Percentiles rank a stretch among this genome's conserved stretches.
Evolutionary conservation across 2,113 vertebrate genomes (phyloP).

Genomic region (Trichechus manatus): DNA sequence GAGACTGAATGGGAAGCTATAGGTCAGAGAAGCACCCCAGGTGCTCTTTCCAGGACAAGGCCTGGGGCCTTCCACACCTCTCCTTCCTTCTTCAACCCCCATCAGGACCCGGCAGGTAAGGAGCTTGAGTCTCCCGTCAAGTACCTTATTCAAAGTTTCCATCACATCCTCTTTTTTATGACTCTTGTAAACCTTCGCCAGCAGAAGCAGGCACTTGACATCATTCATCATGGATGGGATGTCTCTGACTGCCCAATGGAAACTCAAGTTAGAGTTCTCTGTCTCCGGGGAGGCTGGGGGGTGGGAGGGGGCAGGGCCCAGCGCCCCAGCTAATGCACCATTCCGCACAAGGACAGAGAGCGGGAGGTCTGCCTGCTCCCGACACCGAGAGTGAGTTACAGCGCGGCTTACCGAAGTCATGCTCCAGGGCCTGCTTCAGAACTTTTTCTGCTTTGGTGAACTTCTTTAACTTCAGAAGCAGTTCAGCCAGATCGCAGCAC

Average conservation of each 20-base stretch:
- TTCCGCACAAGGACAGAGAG: background rate
- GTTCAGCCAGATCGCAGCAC: conserved; percentile 85
- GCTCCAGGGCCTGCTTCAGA: conserved; percentile 85
- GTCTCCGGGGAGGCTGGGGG: background rate
- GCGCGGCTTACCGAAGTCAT: conserved; percentile 76
- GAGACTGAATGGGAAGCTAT: background rate
- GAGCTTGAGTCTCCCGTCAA: background rate
- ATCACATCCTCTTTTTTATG: conserved; percentile 81
- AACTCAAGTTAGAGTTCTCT: background rate
- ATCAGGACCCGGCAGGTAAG: background rate
- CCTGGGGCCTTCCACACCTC: background rate
- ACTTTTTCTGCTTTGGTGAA: conserved; percentile 87
- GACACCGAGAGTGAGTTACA: rapidly evolving
- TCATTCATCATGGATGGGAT: conserved; percentile 86
- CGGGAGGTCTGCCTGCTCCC: rapidly evolving
- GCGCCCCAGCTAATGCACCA: background rate
- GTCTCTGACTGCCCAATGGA: conserved; percentile 81
- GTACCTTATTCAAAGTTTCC: conserved; percentile 87
- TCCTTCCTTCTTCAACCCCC: background rate
- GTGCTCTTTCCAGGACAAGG: background rate
- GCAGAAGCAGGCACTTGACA: conserved; percentile 85
- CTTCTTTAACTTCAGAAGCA: conserved; percentile 88
- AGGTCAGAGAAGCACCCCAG: background rate
- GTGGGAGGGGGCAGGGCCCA: background rate
- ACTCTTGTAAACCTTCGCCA: conserved; percentile 83